Base-by-base conservation (phyloP, 2,113 vertebrate genomes). In the Phylloscopus trochilus region DNA sequence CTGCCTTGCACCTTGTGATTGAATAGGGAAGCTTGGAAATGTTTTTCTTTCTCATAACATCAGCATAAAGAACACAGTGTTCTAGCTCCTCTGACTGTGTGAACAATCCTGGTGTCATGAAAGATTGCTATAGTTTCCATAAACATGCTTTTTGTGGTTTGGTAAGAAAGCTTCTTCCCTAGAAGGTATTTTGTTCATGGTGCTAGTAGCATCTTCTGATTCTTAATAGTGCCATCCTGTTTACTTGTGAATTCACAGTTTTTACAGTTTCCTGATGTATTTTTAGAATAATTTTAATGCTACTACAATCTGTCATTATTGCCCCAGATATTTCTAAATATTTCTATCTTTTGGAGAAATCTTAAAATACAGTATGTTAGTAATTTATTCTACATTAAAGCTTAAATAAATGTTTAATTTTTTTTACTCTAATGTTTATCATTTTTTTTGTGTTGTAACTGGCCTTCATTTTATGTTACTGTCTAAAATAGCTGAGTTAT, bases 111-210 rank as follows among this genome's bases (percentile, higher is more conserved):
- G 41, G 72, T 95, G 92, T 92, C 92, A 78, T 89, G 63, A 93
- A 55, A 83, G 59, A 91, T 85, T 82, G 55, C 85, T 73, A 9
- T 83, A 83, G 47, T 96, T 94, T 96, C 86, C 93, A 89, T 94
- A 70, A 88, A 95, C 91, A 80, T 77, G 47, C 53, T 44, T 83
- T 95, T 79, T 93, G 81, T 81, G 80, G 78, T 90, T 96, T 92
- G 69, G 73, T 96, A 93, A 73, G 83, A 91, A 84, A 83, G 75
- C 44, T 73, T 82, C 87, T 89, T 82, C 77, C 58, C 53, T 91
- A 69, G 53, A 92, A 92, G 64, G 51, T 82, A 83, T 90, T 90
- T 91, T 92, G 37, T 86, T 86, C 8, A 1, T 90, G 35, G 35
- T 83, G 35, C 24, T 86, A 41, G 67, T 83, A 83, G 60, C 51